Conservation (phyloP, 1,140 invertebrate genomes). For the Teleopsis dalmanni region DNA sequence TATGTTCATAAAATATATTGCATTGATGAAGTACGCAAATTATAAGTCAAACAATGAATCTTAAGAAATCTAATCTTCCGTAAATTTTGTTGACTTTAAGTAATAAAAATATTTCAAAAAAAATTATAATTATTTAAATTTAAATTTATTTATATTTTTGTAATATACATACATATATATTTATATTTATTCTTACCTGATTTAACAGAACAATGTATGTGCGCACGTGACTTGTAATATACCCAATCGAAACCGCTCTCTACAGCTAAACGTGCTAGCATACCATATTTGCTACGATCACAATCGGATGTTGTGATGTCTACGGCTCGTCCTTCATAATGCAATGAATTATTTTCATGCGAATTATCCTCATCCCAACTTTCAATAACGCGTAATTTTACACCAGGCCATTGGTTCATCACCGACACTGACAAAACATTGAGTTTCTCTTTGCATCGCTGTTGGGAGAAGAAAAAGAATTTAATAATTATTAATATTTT, state of each 20-base stretch:
- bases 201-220: conserved; percentile 96
- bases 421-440: conserved; percentile 91
- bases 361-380: conserved; percentile 87
- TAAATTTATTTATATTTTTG: neutral
- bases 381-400: conserved; percentile 85
- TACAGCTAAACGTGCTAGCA: conserved; percentile 90
- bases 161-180: neutral
- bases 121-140: too few relatives aligned
- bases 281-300: conserved; percentile 87
- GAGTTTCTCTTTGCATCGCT: conserved; percentile 93
- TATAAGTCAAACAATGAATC: too few relatives aligned
- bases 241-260: conserved; percentile 99
- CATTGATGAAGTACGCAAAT: too few relatives aligned
- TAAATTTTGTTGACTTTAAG: too few relatives aligned
- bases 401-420: conserved; percentile 95
- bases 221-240: conserved; percentile 86
- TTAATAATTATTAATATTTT: neutral
- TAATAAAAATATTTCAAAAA: too few relatives aligned
- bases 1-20: too few relatives aligned
- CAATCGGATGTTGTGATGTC: conserved; percentile 92
- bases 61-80: too few relatives aligned
- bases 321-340: conserved; percentile 93
- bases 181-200: conserved; percentile 66
- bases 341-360: conserved; percentile 74
- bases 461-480: conserved; percentile 39